Evolutionary conservation across 2,797 vertebrate genomes (phyloP).

Genomic region (Pangasius sanitwongsei): DNA sequence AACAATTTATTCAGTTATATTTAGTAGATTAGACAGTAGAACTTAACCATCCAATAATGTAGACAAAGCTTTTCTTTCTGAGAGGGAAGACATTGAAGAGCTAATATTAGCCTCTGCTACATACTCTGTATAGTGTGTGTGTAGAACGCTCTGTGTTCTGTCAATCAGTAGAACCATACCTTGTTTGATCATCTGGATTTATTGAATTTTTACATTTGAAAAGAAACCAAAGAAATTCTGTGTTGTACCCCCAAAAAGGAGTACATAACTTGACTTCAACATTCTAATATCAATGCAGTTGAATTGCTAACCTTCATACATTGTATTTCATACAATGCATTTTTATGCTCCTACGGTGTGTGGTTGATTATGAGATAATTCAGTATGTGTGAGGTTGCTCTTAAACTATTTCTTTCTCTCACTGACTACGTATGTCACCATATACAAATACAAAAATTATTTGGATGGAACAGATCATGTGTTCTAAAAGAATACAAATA

Average conservation of each 20-base stretch:
- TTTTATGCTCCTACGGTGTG: neutral
- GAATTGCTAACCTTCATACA: neutral
- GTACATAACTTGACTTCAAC: neutral
- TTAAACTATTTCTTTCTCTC: no score
- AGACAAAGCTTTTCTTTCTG: no score
- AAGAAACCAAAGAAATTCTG: neutral
- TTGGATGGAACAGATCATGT: no score
- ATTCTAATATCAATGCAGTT: neutral
- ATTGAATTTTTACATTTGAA: neutral
- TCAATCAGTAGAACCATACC: no score
- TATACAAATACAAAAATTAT: no score
- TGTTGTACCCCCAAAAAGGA: neutral
- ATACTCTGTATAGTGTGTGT: neutral
- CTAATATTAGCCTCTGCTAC: neutral
- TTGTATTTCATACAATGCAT: neutral
- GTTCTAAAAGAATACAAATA: no score
- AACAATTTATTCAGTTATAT: no score
- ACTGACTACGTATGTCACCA: no score
- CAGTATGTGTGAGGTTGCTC: neutral
- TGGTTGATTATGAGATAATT: neutral
- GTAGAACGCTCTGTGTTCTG: neutral
- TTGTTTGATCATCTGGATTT: neutral
- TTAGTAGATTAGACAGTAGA: no score
- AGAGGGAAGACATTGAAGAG: no score
- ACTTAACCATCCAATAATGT: no score